These are phyloP conservation scores for Pachypanchax playfairii DNA, from an alignment of 2,113 vertebrate genomes.

Conservation along the genomic window DNA sequence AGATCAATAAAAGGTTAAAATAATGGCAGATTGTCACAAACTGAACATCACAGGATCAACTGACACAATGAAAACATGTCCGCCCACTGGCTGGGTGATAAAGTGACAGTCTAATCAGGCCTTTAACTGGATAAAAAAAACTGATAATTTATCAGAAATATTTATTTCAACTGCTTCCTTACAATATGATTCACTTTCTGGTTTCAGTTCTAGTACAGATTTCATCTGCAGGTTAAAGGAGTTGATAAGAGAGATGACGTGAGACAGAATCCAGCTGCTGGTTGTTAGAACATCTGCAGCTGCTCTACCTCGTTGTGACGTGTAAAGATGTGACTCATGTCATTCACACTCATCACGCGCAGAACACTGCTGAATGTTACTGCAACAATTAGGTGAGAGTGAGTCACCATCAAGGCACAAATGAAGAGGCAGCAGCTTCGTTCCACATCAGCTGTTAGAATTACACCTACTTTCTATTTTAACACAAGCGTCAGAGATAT, in stretches of 20 bases:
- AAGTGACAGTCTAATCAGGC: not conserved
- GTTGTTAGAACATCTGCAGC: not conserved
- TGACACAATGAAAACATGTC: too few species aligned
- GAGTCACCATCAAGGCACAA: not conserved
- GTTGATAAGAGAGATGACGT: too few species aligned
- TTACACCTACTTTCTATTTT: not conserved
- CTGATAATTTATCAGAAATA: not conserved
- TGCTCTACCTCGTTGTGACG: not conserved
- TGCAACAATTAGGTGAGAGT: not conserved
- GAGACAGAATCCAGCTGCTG: constrained; percentile 3
- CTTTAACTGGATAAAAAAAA: not conserved
- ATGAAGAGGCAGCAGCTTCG: not conserved
- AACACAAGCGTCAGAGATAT: not conserved
- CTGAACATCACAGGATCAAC: too few species aligned
- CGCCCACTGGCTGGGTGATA: not conserved
- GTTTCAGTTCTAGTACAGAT: not conserved
- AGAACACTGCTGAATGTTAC: not conserved
- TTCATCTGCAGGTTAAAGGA: not conserved
- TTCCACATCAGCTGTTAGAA: not conserved
- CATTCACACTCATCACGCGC: not conserved
- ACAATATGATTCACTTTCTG: not conserved
- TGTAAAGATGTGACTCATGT: too few species aligned
- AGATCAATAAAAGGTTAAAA: too few species aligned
- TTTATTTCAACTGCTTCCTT: not conserved
- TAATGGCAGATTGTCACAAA: too few species aligned